Evolutionary conservation across 2,797 vertebrate genomes (phyloP), one percentile per base, ranked within the genome.

Genomic region (Rhinichthys osculus): DNA sequence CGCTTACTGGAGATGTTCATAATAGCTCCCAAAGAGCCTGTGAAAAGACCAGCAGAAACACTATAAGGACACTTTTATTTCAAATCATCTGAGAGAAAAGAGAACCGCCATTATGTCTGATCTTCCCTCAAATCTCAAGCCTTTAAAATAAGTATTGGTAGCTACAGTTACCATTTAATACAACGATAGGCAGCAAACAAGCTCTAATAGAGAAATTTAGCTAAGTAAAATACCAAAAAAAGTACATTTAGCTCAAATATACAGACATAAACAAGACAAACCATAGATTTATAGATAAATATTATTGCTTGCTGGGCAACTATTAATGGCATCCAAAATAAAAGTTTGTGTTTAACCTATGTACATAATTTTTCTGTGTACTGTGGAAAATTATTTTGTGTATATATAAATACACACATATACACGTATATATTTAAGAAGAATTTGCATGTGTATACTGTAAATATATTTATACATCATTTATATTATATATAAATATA

Each of bases 1-100:
- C 13, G 27, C 40, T 52, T 50, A 57, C 69, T 71, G 23, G 77
- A 80, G 67, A 85, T 42, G 83, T 70, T 64, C 77, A 64, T 64
- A 79, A 80, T 33, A 40, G 54, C 84, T 85, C 84, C 76, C 77
- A 80, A 85, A 84, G 83, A 44, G 83, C 67, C 83, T 23, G 76
- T 71, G 83, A 78, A 78, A 80, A 80, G 40, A 85, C 27, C 77
- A 38, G 40, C 67, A 38, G 52, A 85, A 80, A 80, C 30, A 64
- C 69, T 14, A 52, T 42, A 85, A 85, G 69, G 54, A 85, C 77
- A 72, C 40, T 85, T 72, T 72, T 66, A 72, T 72, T 21, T 71
- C 64, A 79, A 64, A 80, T 80, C 40, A 62, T 71, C 67, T 38
- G 9, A 69, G 17, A 82, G 23, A 42, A 64, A 73, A 80, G 19